Evolutionary conservation across 1,140 invertebrate species (phyloP), one percentile per base, ranked within the genome.

Genomic region (Papilio machaon): DNA sequence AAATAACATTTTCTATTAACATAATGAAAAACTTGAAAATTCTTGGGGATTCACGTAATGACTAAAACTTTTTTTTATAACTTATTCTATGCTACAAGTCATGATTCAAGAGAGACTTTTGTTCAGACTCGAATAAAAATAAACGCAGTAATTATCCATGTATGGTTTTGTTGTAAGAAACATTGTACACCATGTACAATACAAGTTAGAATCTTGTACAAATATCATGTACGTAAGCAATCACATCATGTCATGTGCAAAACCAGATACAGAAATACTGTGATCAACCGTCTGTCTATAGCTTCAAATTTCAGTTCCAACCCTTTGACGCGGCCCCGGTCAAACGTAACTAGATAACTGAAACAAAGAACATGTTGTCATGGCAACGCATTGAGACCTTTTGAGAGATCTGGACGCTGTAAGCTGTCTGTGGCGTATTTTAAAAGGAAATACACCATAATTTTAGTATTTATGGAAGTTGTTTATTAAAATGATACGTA

Each of bases 1-100:
- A 70, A 70, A 70, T 70, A 70, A 70, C 30, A 64, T 70, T 70
- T 70, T 70, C 30, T 70, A 70, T 70, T 70, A 70, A 70, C 64
- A 38, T 70, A 23, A 70, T 70, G 13, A 70, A 70, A 70, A 70
- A 30, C 19, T 64, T 30, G 9, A 23, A 64, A 58, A 2, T 58
- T 58, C 15, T 5, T 1, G 47, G 47, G 3, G 52, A 58, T 58
- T 64, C 60, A 64, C 23, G 19, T 64, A 58, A 58, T 58, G 54
- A 58, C 54, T 30, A 10, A 30, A 30, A 64, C 4, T 64, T 30
- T 9, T 64, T 64, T 64, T 30, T 64, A 23, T 64, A 30, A 30
- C 60, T 30, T 30, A 13, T 58, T n/a, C 19, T 64, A 23, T 64
- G 19, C 58, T 23, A 64, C 9, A 64, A 23, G 11, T 23, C 60